A percentile compares a stretch with the other conserved stretches of the same genome.
Conservation (phyloP, 2,888 invertebrate species). For the Petrolisthes cinctipes region DNA sequence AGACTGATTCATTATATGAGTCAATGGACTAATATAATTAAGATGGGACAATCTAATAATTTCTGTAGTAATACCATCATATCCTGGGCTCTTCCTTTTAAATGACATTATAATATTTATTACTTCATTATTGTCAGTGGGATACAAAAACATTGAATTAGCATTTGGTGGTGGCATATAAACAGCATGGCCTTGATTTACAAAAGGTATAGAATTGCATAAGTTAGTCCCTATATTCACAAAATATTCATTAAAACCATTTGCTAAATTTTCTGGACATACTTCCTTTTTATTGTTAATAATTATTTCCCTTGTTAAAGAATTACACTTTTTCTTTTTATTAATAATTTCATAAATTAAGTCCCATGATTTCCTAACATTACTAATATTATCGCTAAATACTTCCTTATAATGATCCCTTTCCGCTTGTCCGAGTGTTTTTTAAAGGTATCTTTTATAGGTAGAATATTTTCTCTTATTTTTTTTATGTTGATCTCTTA, state of each 20-base stretch:
- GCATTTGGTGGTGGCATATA: constrained; percentile 1
- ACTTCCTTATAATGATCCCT: neutral
- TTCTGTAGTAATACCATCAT: constrained; percentile 7
- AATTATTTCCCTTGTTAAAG: constrained; percentile 4
- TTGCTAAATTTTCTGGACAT: constrained; percentile 3
- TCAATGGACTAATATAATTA: neutral
- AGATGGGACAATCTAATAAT: neutral
- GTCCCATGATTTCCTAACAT: constrained; percentile 7
- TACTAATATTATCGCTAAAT: constrained; percentile 1
- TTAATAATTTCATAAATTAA: neutral
- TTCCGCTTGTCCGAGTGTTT: constrained; percentile 1
- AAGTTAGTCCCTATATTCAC: constrained; percentile 4
- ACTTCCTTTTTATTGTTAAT: constrained; percentile 7
- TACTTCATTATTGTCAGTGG: constrained; percentile 1
- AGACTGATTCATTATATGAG: neutral
- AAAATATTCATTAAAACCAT: neutral
- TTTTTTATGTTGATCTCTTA: neutral
- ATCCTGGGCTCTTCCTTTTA: constrained; percentile 7
- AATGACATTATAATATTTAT: constrained; percentile 4
- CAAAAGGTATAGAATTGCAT: neutral
- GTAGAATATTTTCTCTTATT: neutral
- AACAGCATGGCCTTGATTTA: neutral
- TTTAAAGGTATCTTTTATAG: constrained; percentile 1
- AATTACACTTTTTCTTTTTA: constrained; percentile 1
- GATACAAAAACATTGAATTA: constrained; percentile 1